phyloP scores from a whole-genome alignment of 2,888 invertebrate genomes.

The Helleia helle region DNA sequence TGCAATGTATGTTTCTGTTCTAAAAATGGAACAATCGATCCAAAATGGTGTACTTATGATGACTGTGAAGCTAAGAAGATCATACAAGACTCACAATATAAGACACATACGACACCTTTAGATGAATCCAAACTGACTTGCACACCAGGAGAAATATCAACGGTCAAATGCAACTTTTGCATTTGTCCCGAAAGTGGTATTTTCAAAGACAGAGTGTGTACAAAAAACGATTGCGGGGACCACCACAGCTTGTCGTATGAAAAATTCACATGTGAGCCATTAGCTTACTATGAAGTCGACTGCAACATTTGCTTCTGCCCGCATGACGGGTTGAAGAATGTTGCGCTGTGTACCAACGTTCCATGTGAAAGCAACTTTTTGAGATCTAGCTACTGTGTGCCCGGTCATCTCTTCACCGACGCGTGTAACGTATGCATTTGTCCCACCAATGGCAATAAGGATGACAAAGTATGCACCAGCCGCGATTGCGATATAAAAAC shows the following conservation, averaged over 20 bases:
- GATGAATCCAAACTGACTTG: slow-evolving; percentile 30
- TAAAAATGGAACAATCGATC: slow-evolving; percentile 47
- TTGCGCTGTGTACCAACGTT: slow-evolving; percentile 56
- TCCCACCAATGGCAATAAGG: slow-evolving; percentile 47
- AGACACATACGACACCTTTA: slow-evolving; percentile 13
- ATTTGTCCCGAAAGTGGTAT: slow-evolving; percentile 49
- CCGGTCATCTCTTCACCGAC: slow-evolving; percentile 50
- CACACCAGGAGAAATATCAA: slow-evolving; percentile 43
- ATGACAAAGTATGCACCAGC: slow-evolving; percentile 45
- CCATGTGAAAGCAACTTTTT: slow-evolving; percentile 48
- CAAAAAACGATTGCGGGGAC: slow-evolving; percentile 40
- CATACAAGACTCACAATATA: slow-evolving; percentile 32
- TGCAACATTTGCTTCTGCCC: slow-evolving; percentile 59
- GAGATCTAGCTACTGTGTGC: slow-evolving; percentile 38
- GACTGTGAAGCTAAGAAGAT: slow-evolving; percentile 45
- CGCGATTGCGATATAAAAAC: slow-evolving; percentile 41
- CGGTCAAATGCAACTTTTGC: slow-evolving; percentile 56
- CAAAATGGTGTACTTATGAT: slow-evolving; percentile 60
- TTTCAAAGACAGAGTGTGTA: slow-evolving; percentile 39
- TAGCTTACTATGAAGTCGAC: slow-evolving; percentile 51
- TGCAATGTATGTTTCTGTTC: slow-evolving; percentile 62
- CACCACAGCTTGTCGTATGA: slow-evolving; percentile 20
- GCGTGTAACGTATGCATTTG: slow-evolving; percentile 63
- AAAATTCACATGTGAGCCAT: slow-evolving; percentile 46
- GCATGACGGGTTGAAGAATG: slow-evolving; percentile 48